Conservation (phyloP, 2,113 vertebrate genomes). For the Setophaga coronata region DNA sequence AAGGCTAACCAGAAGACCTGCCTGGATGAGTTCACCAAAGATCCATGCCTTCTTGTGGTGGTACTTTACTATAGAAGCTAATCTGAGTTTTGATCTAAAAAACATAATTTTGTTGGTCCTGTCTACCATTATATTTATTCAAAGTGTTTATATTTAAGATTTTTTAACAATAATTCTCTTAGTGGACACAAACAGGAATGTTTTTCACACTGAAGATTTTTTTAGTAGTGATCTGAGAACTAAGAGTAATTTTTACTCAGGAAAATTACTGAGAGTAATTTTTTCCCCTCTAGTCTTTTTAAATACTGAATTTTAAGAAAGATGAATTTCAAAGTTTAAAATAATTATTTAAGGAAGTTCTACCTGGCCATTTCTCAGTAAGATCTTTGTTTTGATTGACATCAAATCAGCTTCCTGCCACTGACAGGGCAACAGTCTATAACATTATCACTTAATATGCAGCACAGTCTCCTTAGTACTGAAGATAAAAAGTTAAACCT, state of each 20-base stretch:
- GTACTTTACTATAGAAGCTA: not conserved
- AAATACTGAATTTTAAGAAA: not conserved
- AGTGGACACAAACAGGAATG: not conserved
- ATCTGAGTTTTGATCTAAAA: not conserved
- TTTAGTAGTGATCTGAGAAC: not conserved
- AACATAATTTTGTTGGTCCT: not conserved
- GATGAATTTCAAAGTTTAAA: not conserved
- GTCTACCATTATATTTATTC: not conserved
- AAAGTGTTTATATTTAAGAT: not conserved
- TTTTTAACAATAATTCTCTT: not conserved
- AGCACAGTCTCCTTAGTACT: not conserved
- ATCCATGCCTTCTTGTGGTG: not conserved
- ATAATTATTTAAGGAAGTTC: not conserved
- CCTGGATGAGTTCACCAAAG: not conserved
- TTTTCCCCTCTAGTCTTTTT: not conserved
- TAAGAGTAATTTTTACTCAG: not conserved
- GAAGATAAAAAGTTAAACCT: not conserved
- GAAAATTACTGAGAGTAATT: not conserved
- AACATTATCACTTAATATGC: not conserved
- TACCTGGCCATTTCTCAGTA: not conserved
- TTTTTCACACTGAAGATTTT: not conserved
- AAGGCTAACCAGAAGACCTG: not conserved
- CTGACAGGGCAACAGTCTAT: not conserved
- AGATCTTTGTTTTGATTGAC: not conserved
- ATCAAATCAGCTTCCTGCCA: not conserved